Conservation (phyloP, 2,888 invertebrate genomes). For the Machimus rusticus region DNA sequence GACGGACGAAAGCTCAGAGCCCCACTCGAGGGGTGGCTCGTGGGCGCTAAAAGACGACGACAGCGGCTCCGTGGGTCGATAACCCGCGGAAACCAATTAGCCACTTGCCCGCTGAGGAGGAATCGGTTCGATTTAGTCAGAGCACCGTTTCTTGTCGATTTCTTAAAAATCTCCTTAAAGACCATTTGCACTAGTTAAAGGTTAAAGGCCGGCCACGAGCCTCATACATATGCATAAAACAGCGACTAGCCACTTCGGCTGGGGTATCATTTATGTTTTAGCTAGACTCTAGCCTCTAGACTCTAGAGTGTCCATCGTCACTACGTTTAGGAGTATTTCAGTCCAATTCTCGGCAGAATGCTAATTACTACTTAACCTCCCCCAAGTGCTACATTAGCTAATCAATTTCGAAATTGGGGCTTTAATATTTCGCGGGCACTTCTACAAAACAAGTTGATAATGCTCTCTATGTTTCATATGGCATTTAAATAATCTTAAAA, state of each 20-base stretch:
- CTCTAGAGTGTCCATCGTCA: not conserved
- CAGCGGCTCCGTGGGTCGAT: not conserved
- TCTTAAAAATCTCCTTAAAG: not conserved
- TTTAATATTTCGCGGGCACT: too few species aligned
- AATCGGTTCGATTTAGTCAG: not conserved
- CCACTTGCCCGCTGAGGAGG: not conserved
- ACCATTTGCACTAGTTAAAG: not conserved
- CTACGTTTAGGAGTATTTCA: not conserved
- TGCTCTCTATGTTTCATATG: too few species aligned
- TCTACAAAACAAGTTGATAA: too few species aligned
- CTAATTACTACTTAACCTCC: not conserved
- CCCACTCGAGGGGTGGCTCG: not conserved
- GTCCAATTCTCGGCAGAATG: not conserved
- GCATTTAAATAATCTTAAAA: too few species aligned
- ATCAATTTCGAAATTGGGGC: too few species aligned
- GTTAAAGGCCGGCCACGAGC: not conserved
- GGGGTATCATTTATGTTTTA: not conserved
- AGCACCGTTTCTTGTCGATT: not conserved
- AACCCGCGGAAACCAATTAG: not conserved
- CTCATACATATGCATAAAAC: not conserved
- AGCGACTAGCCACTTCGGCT: not conserved
- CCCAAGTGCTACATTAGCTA: not conserved
- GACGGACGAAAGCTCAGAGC: not conserved
- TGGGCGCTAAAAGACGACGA: not conserved
- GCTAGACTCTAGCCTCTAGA: too few species aligned